A percentile compares a stretch with the other conserved stretches of the same genome.
Evolutionary conservation across 2,888 invertebrate genomes (phyloP).

Genomic region (Euzetes globulus): DNA sequence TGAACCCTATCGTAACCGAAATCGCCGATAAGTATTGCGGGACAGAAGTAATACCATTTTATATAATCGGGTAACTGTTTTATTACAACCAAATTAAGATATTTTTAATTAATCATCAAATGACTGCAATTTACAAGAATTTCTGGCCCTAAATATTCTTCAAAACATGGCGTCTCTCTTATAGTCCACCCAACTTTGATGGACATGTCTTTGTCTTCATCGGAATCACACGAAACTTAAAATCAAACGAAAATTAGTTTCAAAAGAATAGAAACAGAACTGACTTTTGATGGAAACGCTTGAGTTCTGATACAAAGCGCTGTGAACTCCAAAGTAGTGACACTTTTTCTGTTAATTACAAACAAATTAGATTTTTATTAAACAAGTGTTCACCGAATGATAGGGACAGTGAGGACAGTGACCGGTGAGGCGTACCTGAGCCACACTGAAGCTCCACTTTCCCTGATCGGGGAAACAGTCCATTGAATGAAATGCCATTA

Average conservation of each 20-base stretch:
- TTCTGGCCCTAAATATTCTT: conserved; percentile 41
- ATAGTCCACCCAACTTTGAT: conserved; percentile 40
- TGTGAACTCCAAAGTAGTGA: conserved; percentile 39
- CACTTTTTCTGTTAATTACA: conserved; percentile 32
- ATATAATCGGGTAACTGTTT: conserved; percentile 38
- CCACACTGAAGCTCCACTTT: conserved; percentile 38
- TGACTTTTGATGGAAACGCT: conserved; percentile 39
- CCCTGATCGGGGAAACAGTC: conserved; percentile 40
- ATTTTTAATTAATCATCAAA: background rate
- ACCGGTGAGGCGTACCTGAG: conserved; percentile 30
- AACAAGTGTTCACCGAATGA: too few relatives aligned
- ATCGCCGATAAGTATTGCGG: conserved; percentile 34
- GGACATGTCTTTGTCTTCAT: conserved; percentile 22
- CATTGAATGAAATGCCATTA: background rate
- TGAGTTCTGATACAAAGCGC: conserved; percentile 40
- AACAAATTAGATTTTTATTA: too few relatives aligned
- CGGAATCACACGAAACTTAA: conserved; percentile 40
- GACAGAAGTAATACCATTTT: conserved; percentile 37
- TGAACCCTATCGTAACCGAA: conserved; percentile 34
- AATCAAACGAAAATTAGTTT: background rate
- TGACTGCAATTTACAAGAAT: conserved; percentile 37
- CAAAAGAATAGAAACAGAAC: background rate
- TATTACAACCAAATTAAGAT: background rate
- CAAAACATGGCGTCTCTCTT: conserved; percentile 41
- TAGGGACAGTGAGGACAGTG: background rate